phyloP scores from a whole-genome alignment of 2,888 invertebrate genomes.

The Psococerastis gibbosa region DNA sequence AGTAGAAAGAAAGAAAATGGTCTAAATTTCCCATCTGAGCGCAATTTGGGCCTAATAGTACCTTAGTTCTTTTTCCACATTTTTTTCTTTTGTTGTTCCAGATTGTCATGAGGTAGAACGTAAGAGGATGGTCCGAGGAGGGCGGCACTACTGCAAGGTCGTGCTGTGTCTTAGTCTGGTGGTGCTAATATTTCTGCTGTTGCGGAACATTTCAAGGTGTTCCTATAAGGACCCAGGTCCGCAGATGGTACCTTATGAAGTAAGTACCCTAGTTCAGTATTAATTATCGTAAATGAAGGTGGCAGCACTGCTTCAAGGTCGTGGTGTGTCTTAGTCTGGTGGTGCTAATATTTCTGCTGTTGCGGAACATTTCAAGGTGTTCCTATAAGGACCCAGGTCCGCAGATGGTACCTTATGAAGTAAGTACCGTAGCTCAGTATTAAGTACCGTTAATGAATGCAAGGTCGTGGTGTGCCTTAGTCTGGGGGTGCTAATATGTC shows the following conservation, averaged over 20 bases:
- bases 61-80: too few relatives aligned
- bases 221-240: conserved; percentile 2
- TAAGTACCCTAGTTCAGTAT: too few relatives aligned
- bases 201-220: conserved; percentile 3
- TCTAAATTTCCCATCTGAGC: too few relatives aligned
- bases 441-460: too few relatives aligned
- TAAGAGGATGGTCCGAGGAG: conserved; percentile 9
- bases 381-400: conserved; percentile 2
- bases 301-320: conserved; percentile 8
- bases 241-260: conserved; percentile 28
- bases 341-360: conserved; percentile 1
- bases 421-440: too few relatives aligned
- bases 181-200: conserved; percentile 1
- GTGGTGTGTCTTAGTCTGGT: conserved; percentile 1
- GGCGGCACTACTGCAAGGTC: conserved; percentile 10
- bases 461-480: conserved; percentile 4
- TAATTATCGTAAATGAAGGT: too few relatives aligned
- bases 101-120: conserved; percentile 10
- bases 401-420: conserved; percentile 28
- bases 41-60: too few relatives aligned
- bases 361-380: conserved; percentile 3
- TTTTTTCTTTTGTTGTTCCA: too few relatives aligned
- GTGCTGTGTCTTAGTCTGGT: conserved; percentile 3
- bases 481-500: background rate
- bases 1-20: too few relatives aligned